Evolutionary conservation across 1,140 invertebrate genomes (phyloP).

Genomic region (Anastrepha ludens): DNA sequence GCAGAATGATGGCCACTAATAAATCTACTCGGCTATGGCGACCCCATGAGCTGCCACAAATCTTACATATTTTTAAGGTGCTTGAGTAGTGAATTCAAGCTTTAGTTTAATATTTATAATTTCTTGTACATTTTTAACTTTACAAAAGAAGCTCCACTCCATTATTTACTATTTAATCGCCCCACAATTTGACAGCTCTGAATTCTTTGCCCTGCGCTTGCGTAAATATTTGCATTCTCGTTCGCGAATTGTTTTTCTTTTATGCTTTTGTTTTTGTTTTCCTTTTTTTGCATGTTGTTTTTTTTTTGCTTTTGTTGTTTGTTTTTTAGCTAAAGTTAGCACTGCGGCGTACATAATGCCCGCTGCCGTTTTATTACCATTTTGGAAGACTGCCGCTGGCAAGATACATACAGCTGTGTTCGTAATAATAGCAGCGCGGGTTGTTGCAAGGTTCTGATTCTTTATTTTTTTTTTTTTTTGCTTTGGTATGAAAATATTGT

Average conservation of each 20-base stretch:
- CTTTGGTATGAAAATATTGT: no score
- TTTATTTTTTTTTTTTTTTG: no score
- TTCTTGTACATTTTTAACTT: no score
- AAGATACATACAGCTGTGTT: background rate
- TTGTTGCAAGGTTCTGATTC: no score
- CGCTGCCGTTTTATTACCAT: background rate
- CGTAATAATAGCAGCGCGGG: no score
- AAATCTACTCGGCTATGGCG: no score
- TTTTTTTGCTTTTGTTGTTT: background rate
- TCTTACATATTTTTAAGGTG: no score
- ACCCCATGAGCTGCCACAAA: no score
- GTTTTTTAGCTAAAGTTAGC: background rate
- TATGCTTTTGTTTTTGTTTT: no score
- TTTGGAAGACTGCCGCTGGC: background rate
- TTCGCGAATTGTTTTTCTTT: background rate
- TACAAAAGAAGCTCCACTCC: background rate
- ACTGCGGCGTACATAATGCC: background rate
- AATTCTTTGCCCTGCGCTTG: background rate
- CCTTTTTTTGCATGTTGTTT: background rate
- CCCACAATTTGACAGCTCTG: background rate
- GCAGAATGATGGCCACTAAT: no score
- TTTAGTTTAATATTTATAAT: no score
- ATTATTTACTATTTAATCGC: constrained; percentile 11
- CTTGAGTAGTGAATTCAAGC: no score
- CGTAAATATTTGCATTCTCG: background rate